Evolutionary conservation across 2,888 invertebrate genomes (phyloP), one percentile per base, ranked within the genome.

Genomic region (Liopterus haemorrhoidalis): DNA sequence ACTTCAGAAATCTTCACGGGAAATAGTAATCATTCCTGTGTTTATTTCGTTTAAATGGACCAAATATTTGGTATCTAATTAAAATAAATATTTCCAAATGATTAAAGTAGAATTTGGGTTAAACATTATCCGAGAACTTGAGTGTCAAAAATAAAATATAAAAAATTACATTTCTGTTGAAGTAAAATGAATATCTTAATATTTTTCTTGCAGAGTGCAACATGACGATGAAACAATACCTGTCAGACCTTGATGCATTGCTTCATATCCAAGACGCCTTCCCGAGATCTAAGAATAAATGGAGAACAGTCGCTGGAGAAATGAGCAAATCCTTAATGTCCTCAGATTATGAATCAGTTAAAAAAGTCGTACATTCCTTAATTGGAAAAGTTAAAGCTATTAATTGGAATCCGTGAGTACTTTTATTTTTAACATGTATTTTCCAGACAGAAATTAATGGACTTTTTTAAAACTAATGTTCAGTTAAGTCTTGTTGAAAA

Each of bases 351-450:
- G 76, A 76, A 32, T 73, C 75, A 57, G 74, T 75, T 5, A 70
- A 69, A 53, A 75, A 72, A 54, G 75, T 74, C 49, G 64, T 79
- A 20, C 70, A 72, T 1, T 63, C 75, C 37, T 74, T 81, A 0
- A 72, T 72, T 49, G 70, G 76, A 49, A 67, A 76, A 52, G 72
- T 82, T 58, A 73, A 80, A 18, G 82, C 82, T 2, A 70, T 85
- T 32, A 74, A 85, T 31, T 77, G 85, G 71, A 81, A 85, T 62
- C 82, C 83, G 88, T 88, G 67, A 75, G 78, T 73, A 62, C 38
- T 19, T 40, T 14, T 40, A 18, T 30, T 28, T 38, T 25, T 24
- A 9, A 11, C 8, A 4, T 5, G 12, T 5, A 27, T 27, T 4
- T 5, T 27, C 14, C 14, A 5, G 14, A 11, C 27, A 4, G 5